Conservation (phyloP, 1,140 invertebrate genomes). For the Ceratoteleas bidentatus region DNA sequence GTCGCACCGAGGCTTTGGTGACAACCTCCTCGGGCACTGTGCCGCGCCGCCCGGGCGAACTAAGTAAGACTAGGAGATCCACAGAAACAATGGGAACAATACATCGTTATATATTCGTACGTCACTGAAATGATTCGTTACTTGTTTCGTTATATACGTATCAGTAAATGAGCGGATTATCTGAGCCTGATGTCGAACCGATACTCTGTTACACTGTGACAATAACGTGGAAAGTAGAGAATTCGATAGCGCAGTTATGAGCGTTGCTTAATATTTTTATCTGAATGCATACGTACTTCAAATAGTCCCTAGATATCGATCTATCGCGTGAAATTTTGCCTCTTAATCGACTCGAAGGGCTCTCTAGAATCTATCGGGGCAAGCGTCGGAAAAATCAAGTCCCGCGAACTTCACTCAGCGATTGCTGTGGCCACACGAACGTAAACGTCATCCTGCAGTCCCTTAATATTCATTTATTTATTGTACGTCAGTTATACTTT, state of each 20-base stretch:
- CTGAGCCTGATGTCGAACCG: background rate
- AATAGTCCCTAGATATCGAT: slow-evolving; percentile 23
- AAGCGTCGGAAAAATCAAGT: slow-evolving; percentile 16
- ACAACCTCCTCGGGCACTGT: background rate
- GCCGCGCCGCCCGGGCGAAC: background rate
- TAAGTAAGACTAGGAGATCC: slow-evolving; percentile 13
- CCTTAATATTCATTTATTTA: slow-evolving; percentile 28
- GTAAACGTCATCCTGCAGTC: slow-evolving; percentile 6
- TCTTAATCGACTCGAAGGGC: slow-evolving; percentile 17
- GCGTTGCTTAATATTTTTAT: slow-evolving; percentile 10
- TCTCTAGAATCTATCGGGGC: slow-evolving; percentile 8
- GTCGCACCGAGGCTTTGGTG: background rate
- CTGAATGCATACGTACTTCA: slow-evolving; percentile 18
- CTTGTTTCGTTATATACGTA: background rate
- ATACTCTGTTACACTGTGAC: background rate
- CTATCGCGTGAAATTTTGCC: slow-evolving; percentile 18
- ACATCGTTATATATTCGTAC: background rate
- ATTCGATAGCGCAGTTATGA: slow-evolving; percentile 15
- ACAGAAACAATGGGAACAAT: slow-evolving; percentile 2
- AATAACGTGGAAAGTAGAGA: slow-evolving; percentile 18
- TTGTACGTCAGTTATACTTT: slow-evolving; percentile 38
- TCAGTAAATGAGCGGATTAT: slow-evolving; percentile 6
- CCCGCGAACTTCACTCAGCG: background rate
- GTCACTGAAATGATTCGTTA: background rate
- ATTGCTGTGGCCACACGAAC: slow-evolving; percentile 8